phyloP scores from a whole-genome alignment of 2,888 invertebrate genomes.

The Coleophora flavipennella region DNA sequence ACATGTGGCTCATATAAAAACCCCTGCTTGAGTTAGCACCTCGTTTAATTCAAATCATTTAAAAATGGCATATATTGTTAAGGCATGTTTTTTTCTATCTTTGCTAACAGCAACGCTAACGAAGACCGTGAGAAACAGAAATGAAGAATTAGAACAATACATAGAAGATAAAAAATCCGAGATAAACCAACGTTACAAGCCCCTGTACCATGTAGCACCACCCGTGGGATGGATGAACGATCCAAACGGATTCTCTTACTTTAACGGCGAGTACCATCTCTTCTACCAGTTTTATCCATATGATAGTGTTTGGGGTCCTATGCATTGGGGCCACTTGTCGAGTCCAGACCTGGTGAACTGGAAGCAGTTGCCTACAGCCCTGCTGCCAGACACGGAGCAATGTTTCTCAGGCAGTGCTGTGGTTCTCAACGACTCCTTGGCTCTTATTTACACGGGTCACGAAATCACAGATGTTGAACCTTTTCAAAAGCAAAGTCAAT shows the following conservation, averaged over 20 bases:
- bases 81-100: slow-evolving; percentile 17
- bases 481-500: slow-evolving; percentile 46
- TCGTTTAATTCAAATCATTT: background rate
- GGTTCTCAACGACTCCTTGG: slow-evolving; percentile 38
- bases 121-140: slow-evolving; percentile 20
- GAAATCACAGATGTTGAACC: slow-evolving; percentile 30
- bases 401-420: slow-evolving; percentile 66
- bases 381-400: slow-evolving; percentile 53
- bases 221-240: slow-evolving; percentile 73
- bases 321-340: slow-evolving; percentile 69
- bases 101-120: slow-evolving; percentile 22
- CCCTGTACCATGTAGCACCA: slow-evolving; percentile 49
- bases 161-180: slow-evolving; percentile 38
- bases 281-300: slow-evolving; percentile 71
- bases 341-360: slow-evolving; percentile 64
- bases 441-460: slow-evolving; percentile 56
- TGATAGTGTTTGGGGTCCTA: slow-evolving; percentile 54
- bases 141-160: slow-evolving; percentile 39
- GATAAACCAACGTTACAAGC: slow-evolving; percentile 46
- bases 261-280: slow-evolving; percentile 63
- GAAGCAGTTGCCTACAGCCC: slow-evolving; percentile 59
- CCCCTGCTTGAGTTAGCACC: too few relatives aligned
- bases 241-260: slow-evolving; percentile 69
- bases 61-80: slow-evolving; percentile 12
- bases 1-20: too few relatives aligned